Evolutionary conservation across 1,140 invertebrate species (phyloP), one percentile per base, ranked within the genome.

Genomic region (Zaprionus inermis): DNA sequence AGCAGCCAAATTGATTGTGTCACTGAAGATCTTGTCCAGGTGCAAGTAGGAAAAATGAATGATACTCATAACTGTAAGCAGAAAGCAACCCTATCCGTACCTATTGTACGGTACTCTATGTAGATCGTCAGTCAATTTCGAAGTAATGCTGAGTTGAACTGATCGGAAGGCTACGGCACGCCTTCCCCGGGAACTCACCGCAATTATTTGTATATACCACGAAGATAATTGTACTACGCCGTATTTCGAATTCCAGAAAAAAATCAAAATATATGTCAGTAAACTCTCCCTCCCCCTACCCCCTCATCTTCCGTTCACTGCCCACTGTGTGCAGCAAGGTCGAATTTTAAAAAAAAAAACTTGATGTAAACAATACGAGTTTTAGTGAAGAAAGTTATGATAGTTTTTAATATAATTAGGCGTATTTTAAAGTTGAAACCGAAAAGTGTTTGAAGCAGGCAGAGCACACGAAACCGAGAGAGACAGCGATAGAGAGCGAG

Each of bases 391-490:
- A 69, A 69, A 32, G 56, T 73, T 73, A 69, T 61, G 46, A 59
- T 60, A 72, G 60, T 71, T 71, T 71, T 71, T 49, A 71, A 71
- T 12, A 10, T 11, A 65, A 14, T 55, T 71, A 71, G 61, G 41
- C 22, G 36, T 70, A 70, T 66, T 66, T 66, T 66, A 66, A 66
- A 30, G 24, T 22, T 14, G 16, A 69, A 51, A 52, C 34, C 36
- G 57, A 72, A 68, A 77, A 28, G 63, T 70, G 66, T 78, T 81
- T 82, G 65, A 70, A 70, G 71, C 54, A 58, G 49, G 24, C 70
- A 55, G 36, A 30, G 55, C 59, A 71, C 57, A 75, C 61, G 44
- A 65, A 9, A 30, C n/a, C 5, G 36, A 64, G 10, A 59, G 52
- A 36, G 66, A 64, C 11, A 30, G 14, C 20, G 0, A 28, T 22